phyloP scores from a whole-genome alignment of 2,888 invertebrate genomes.

The Cheilosia grossa region DNA sequence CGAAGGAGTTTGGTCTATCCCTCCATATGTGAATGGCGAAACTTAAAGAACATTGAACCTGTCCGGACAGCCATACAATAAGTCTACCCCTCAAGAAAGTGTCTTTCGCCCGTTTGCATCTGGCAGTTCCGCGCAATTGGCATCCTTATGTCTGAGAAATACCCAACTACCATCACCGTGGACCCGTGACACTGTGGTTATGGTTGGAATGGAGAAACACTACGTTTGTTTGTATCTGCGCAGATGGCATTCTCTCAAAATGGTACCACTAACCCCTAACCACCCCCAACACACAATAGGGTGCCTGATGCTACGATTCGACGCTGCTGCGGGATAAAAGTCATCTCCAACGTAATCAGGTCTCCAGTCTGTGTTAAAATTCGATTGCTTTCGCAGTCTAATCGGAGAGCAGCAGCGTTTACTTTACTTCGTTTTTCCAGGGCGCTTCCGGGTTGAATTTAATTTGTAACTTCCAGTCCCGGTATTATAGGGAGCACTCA shows the following conservation, averaged over 20 bases:
- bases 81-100: background rate
- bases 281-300: slow-evolving; percentile 45
- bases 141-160: slow-evolving; percentile 60
- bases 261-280: slow-evolving; percentile 42
- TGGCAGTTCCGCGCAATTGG: slow-evolving; percentile 44
- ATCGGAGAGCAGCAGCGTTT: background rate
- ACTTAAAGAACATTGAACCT: slow-evolving; percentile 68
- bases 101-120: slow-evolving; percentile 8
- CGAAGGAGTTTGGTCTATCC: background rate
- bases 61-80: slow-evolving; percentile 14
- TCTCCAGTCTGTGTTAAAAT: slow-evolving; percentile 67
- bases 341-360: slow-evolving; percentile 33
- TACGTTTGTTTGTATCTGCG: slow-evolving; percentile 70
- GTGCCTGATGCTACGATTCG: slow-evolving; percentile 33
- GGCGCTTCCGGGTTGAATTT: slow-evolving; percentile 43
- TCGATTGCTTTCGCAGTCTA: slow-evolving; percentile 49
- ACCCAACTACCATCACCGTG: slow-evolving; percentile 14
- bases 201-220: slow-evolving; percentile 29
- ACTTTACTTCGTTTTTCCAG: background rate
- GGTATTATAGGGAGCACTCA: background rate
- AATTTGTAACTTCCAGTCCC: slow-evolving; percentile 30
- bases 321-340: slow-evolving; percentile 56
- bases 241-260: slow-evolving; percentile 37
- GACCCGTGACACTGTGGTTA: background rate
- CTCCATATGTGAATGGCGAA: slow-evolving; percentile 44